Evolutionary conservation across 2,888 invertebrate genomes (phyloP).

Genomic region (Lutraria lutraria): DNA sequence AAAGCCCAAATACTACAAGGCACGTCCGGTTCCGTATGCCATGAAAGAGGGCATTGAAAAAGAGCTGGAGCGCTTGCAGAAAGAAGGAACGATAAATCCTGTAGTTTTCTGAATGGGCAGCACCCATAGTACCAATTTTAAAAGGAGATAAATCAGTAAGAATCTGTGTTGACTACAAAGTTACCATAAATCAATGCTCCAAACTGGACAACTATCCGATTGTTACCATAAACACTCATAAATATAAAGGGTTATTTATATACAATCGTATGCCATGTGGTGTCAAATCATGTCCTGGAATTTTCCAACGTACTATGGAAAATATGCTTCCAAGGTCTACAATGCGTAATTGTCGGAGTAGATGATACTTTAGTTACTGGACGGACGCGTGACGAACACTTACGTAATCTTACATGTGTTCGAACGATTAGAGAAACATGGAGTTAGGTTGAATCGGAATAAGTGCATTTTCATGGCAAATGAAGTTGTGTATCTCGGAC

Average conservation of each 20-base stretch:
- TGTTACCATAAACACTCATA: conserved; percentile 6
- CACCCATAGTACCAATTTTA: background rate
- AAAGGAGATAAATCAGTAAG: conserved; percentile 14
- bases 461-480: conserved; percentile 47
- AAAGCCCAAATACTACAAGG: background rate
- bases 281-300: background rate
- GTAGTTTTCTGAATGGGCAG: conserved; percentile 24
- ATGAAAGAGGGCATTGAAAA: conserved; percentile 28
- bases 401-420: conserved; percentile 44
- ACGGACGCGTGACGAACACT: conserved; percentile 35
- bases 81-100: too few species aligned
- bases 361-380: conserved; percentile 54
- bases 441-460: conserved; percentile 32
- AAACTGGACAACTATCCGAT: conserved; percentile 20
- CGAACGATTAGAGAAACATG: conserved; percentile 27
- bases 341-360: conserved; percentile 38
- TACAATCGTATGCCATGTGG: background rate
- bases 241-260: background rate
- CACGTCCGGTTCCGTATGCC: background rate
- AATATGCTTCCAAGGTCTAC: conserved; percentile 70
- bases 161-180: conserved; percentile 19
- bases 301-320: too few species aligned
- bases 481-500: conserved; percentile 42
- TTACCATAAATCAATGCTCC: conserved; percentile 1
- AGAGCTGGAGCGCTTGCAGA: conserved; percentile 12